Base-by-base conservation (phyloP, 2,888 invertebrate genomes). In the Drosophila trichaetosa region DNA sequence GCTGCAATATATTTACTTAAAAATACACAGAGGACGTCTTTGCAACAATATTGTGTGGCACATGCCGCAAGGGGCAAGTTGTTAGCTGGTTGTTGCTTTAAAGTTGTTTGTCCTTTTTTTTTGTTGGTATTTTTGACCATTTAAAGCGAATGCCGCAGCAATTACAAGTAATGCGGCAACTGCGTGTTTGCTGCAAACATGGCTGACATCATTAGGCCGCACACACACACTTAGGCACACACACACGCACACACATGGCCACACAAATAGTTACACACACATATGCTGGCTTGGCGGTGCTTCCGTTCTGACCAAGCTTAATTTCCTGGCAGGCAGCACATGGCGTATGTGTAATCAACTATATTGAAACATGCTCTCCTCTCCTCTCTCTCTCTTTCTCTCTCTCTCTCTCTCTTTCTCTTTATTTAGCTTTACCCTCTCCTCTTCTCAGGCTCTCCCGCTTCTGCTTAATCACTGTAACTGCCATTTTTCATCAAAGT, bases 401-500 rank as follows among this genome's bases (percentile, higher is more conserved):
- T 18, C 48, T 42, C 31, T 29, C 38, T 38, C 61, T 4, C 60
- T 61, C 38, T 48, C 24, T 1, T 54, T n/a, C 48, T 36, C 34
- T 21, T 40, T 29, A n/a, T 34, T 27, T 31, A 24, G 10, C 51
- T 13, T 29, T 51, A 10, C 27, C n/a, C 54, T 7, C n/a, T 52
- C 16, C 33, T 2, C n/a, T 29, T 31, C 31, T 42, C 21, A 31
- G 57, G 2, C 16, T 38, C 40, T 56, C 48, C 24, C 31, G 42
- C 72, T 53, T 65, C 61, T 82, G 84, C 84, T 83, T 86, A 86
- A 86, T 88, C 85, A 88, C 87, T 80, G 89, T 77, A 82, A 87
- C 89, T 86, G 85, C 85, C 87, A 86, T 86, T 86, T 86, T 86
- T 86, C 85, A 86, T 86, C 87, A 83, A 88, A 87, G 85, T 87